Percentiles rank a stretch among this genome's conserved stretches.
phyloP scores from a whole-genome alignment of 2,113 vertebrate species.

The Mastomys natalensis region DNA sequence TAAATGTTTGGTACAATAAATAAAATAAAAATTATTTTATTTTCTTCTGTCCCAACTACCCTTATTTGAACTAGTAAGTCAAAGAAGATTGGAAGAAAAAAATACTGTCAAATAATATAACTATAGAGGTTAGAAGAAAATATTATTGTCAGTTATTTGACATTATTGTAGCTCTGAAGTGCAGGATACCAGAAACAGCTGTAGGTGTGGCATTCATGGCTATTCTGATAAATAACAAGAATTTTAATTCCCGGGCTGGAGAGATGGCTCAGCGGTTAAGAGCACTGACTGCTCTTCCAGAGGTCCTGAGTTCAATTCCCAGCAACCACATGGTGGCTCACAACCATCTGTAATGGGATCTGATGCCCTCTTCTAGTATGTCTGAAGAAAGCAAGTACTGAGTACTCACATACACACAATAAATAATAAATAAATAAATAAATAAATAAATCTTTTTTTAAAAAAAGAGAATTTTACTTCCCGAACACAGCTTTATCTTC shows the following conservation, averaged over 20 bases:
- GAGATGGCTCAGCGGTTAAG: no score
- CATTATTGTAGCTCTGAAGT: not conserved
- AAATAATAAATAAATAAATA: no score
- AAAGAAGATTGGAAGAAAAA: not conserved
- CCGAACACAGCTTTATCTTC: not conserved
- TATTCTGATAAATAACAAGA: not conserved
- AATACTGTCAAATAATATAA: not conserved
- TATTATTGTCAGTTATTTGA: not conserved
- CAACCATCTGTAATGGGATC: no score
- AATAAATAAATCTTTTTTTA: no score
- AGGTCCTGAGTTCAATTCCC: no score
- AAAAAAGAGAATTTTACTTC: slow-evolving; percentile 44
- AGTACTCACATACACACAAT: no score
- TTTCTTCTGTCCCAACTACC: not conserved
- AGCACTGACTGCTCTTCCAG: no score
- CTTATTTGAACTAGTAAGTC: not conserved
- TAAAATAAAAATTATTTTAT: not conserved
- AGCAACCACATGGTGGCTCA: no score
- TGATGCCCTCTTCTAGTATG: no score
- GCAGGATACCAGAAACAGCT: not conserved
- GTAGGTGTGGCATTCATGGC: not conserved
- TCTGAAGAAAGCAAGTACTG: no score
- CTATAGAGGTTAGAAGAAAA: not conserved
- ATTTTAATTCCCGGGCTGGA: slow-evolving; percentile 54
- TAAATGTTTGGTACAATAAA: not conserved